These are phyloP conservation scores for Ceriagrion tenellum DNA, from an alignment of 2,888 invertebrate genomes.

Conservation along the genomic window DNA sequence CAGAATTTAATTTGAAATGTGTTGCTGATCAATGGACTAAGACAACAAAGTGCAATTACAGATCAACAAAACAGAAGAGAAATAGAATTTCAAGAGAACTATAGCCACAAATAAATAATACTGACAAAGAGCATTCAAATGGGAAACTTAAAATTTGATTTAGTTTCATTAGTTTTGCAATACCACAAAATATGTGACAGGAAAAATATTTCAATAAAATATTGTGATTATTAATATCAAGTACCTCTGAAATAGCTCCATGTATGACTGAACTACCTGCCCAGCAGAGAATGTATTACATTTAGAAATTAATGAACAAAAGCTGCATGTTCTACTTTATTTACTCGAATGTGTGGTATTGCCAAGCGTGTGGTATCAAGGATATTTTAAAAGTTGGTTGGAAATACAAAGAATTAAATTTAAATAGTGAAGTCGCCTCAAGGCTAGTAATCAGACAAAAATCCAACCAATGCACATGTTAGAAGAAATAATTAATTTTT, in stretches of 20 bases:
- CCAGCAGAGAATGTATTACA: not conserved
- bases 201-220: not conserved
- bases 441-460: not conserved
- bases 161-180: not conserved
- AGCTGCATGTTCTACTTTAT: slow-evolving; percentile 35
- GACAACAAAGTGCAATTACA: not conserved
- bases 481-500: no score
- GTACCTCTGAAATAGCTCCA: not conserved
- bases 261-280: not conserved
- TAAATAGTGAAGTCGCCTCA: not conserved
- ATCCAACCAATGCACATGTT: no score
- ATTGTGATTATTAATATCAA: not conserved
- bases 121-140: not conserved
- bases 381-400: not conserved
- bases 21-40: not conserved
- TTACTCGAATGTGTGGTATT: not conserved
- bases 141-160: not conserved
- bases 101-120: slow-evolving; percentile 15
- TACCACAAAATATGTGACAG: not conserved
- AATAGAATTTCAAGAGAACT: not conserved
- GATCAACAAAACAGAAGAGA: not conserved
- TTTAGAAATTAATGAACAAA: not conserved
- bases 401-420: not conserved
- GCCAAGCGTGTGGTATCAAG: no score
- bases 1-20: not conserved